Evolutionary conservation across 1,140 invertebrate genomes (phyloP).

Genomic region (Holotrichia oblita): DNA sequence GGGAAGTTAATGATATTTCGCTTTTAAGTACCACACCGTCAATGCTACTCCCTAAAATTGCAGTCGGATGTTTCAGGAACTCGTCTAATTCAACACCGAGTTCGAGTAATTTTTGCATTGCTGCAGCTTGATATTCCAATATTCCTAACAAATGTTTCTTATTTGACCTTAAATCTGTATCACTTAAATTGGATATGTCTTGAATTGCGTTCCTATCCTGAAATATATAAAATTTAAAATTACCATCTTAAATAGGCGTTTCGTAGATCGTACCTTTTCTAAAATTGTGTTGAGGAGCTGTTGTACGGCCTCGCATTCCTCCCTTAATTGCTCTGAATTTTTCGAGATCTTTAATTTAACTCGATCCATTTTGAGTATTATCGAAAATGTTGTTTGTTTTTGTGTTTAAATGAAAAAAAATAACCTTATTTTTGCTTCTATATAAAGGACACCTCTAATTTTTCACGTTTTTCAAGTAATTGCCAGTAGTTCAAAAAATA

Average conservation of each 20-base stretch:
- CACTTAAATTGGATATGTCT: background rate
- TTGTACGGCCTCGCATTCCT: background rate
- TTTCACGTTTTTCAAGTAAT: too few relatives aligned
- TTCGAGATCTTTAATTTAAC: background rate
- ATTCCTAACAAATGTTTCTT: background rate
- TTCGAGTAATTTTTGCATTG: background rate
- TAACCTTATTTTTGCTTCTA: too few relatives aligned
- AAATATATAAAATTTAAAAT: background rate
- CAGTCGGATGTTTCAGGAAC: background rate
- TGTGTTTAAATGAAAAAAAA: background rate
- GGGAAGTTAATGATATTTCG: background rate
- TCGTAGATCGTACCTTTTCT: background rate
- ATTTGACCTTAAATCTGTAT: background rate
- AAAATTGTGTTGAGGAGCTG: background rate
- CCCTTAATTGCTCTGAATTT: background rate
- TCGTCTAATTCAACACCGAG: background rate
- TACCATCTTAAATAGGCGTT: background rate
- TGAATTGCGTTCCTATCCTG: background rate
- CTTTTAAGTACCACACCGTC: background rate
- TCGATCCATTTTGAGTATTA: background rate
- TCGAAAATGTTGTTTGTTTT: background rate
- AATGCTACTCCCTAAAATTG: background rate
- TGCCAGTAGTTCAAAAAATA: too few relatives aligned
- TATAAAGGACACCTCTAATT: too few relatives aligned
- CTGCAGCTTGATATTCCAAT: background rate